Base-by-base conservation (phyloP, 2,888 invertebrate species). In the Drosophila anomelani region DNA sequence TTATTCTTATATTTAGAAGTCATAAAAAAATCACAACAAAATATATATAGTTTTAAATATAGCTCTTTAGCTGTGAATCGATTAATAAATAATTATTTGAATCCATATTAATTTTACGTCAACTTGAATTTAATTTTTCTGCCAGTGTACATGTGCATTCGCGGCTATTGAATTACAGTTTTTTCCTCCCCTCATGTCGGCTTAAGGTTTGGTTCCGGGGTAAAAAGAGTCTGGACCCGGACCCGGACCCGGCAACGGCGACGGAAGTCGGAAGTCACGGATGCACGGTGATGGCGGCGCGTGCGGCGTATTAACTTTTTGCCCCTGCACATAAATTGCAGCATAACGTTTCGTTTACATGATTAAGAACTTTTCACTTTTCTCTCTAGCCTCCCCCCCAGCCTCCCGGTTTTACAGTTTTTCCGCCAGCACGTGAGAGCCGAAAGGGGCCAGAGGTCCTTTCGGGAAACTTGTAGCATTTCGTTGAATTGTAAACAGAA, bases 301-400 rank as follows among this genome's bases (percentile, higher is more conserved):
- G 70, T 68, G 68, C 59, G 43, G 58, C 51, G 44, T 49, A 69
- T 69, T 70, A 69, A 70, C 68, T 69, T 69, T 46, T 32, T 51
- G 70, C 58, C 58, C 20, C 71, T 32, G 71, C 58, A 58, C 69
- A 71, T 70, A 58, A 70, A 58, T 46, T 70, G 71, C 69, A 69
- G 69, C 69, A 71, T 71, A 71, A 59, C 72, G 69, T 72, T 72
- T 58, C 72, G 57, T 63, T 72, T 74, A 64, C 66, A 74, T 74
- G 75, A 72, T 74, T 57, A 74, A 44, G 53, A 54, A 64, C 56
- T 71, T 71, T 55, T 43, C 58, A 39, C 56, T 43, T 54, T 26
- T 49, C 67, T 15, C 32, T 7, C 23, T 12, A 6, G 1, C 10
- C 20, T 29, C 20, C 20, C 26, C 26, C 10, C 2, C 36, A 5